Evolutionary conservation across 2,888 invertebrate species (phyloP), one percentile per base, ranked within the genome.

Genomic region (Pandemis corylana): DNA sequence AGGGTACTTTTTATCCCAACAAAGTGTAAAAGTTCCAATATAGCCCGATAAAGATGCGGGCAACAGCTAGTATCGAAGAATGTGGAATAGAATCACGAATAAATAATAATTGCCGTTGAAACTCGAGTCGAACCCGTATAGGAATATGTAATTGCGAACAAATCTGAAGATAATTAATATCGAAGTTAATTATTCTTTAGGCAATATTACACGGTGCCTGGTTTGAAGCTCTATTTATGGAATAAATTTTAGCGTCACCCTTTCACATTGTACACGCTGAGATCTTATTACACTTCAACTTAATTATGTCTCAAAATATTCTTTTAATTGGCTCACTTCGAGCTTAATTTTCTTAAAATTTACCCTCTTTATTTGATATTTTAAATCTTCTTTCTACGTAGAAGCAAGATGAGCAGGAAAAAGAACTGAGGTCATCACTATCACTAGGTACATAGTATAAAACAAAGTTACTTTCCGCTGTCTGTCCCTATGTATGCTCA

Each of bases 91-190:
- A 36, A 36, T 36, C 28, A 36, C 28, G 12, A 12, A 59, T 9
- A 56, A 20, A 15, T 7, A 49, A 44, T 36, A 15, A 63, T 10
- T 44, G 6, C 28, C 3, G 20, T 20, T 59, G 28, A 36, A 13
- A 42, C 5, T 36, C n/a, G 13, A 20, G n/a, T n/a, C 12, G 10
- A 59, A 61, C 56, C 53, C 41, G n/a, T 44, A 61, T 61, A 10
- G n/a, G 62, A 49, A 15, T 79, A 2, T 82, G 79, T 82, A 80
- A 79, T 80, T 77, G 66, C 53, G 42, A 74, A 81, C 81, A 79
- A 82, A 82, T 79, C 77, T 78, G 78, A 83, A 78, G 78, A 84
- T 85, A 84, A 88, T 88, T 86, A 86, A 87, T 87, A 82, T 81
- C 81, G 76, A 78, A 82, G 84, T 84, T 86, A 88, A 87, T 88